Base-by-base conservation (phyloP, 1,140 invertebrate species). In the Catajapyx aquilonaris region DNA sequence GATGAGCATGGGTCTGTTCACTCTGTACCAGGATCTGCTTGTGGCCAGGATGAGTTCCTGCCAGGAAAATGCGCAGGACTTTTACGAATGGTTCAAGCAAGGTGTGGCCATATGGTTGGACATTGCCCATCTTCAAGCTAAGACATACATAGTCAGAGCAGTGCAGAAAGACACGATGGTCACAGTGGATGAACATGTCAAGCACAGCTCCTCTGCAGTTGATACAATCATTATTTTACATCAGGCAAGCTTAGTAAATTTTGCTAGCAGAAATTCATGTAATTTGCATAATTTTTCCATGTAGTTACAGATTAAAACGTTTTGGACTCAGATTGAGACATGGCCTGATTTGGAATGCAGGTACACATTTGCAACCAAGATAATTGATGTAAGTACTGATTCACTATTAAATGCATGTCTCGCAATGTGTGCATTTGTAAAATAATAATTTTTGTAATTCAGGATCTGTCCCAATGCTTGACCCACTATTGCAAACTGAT, bases 121-220 rank as follows among this genome's bases (percentile, higher is more conserved):
- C 40, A 87, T 93, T 37, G 86, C 86, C 0, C 73, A 81, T 5
- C 79, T 74, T 46, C 90, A 88, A 57, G 79, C 83, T 1, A 59
- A 84, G 15, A 73, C 75, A 43, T 61, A 76, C 28, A 88, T 93
- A 31, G 71, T 80, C 39, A 86, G 84, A 55, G 86, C 87, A 0
- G 81, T 91, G 1, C 81, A 88, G 42, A 58, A 90, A 35, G 87
- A 93, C 55, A 69, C 73, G 40, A 54, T 84, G 2, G 62, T 66
- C 15, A 70, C 75, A 16, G 73, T 87, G 0, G 81, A 87, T 50
- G 62, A 65, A 2, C 76, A 69, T 20, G 81, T 90, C 0, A 80
- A 87, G 51, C 84, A 90, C 48, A 94, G 85, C 49, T 90, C 86
- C n/a, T 94, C 87, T 7, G 85, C 88, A 10, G 80, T 95, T 1